Percentiles rank a stretch among this genome's conserved stretches.
Conservation (phyloP, 2,113 vertebrate species). For the Erpornis zantholeuca region DNA sequence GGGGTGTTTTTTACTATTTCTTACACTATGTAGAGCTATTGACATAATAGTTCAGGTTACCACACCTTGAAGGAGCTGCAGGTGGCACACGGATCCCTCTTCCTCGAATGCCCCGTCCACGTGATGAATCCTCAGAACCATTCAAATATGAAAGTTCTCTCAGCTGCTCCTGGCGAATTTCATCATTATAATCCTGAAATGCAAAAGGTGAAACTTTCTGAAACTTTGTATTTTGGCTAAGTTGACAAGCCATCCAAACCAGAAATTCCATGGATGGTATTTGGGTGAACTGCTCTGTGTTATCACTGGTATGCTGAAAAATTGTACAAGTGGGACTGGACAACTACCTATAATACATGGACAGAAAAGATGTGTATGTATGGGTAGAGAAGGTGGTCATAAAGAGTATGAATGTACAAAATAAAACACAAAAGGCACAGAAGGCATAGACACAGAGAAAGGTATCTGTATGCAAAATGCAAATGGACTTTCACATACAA, state of each 20-base stretch:
- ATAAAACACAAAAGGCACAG: not conserved
- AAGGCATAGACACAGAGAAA: not conserved
- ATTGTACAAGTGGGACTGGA: not conserved
- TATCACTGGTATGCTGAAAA: not conserved
- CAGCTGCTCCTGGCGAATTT: constrained; percentile 97
- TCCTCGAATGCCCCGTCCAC: constrained; percentile 83
- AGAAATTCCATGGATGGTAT: not conserved
- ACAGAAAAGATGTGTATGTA: not conserved
- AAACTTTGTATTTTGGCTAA: not conserved
- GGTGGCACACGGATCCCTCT: constrained; percentile 81
- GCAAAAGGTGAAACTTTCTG: not conserved
- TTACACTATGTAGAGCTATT: not conserved
- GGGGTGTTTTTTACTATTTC: accelerated
- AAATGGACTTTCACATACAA: not conserved
- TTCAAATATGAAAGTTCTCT: constrained; percentile 95
- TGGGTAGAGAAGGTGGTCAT: not conserved
- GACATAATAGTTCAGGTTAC: not conserved
- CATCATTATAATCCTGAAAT: constrained; percentile 95
- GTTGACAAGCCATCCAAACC: not conserved
- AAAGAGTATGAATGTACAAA: not conserved
- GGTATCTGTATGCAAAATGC: not conserved
- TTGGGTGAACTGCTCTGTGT: not conserved
- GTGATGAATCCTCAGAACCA: constrained; percentile 89
- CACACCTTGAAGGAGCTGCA: constrained; percentile 82
- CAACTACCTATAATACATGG: not conserved